Conservation (phyloP, 2,113 vertebrate genomes). For the Eira barbara region DNA sequence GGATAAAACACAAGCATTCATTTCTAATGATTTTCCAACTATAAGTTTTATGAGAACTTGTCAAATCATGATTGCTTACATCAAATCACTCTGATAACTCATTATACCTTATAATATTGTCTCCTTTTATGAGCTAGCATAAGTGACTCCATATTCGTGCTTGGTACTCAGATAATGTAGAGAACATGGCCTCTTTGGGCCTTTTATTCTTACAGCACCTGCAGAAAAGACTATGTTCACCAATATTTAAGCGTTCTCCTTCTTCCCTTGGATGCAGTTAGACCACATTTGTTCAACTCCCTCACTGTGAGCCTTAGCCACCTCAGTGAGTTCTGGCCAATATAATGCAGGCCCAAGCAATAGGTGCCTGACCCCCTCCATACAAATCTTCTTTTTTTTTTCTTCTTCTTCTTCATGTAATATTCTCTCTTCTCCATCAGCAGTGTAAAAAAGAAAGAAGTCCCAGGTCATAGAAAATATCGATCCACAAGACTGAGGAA, state of each 20-base stretch:
- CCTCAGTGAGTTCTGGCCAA: background rate
- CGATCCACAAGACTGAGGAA: background rate
- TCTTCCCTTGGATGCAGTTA: background rate
- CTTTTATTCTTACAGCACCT: background rate
- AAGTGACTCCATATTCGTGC: background rate
- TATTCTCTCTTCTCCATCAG: background rate
- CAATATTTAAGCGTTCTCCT: background rate
- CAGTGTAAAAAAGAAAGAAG: background rate
- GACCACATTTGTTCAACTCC: background rate
- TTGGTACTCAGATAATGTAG: background rate
- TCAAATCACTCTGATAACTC: background rate
- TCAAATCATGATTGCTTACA: background rate
- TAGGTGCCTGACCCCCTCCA: background rate
- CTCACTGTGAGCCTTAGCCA: background rate
- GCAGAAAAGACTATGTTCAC: too few relatives aligned
- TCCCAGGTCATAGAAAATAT: background rate
- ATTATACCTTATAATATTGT: background rate
- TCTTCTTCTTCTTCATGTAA: background rate
- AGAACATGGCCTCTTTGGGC: background rate
- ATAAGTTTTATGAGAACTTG: background rate
- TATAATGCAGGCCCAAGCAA: too few relatives aligned
- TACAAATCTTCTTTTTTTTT: background rate
- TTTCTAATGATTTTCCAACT: background rate
- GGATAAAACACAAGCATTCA: background rate
- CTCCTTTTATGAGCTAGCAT: background rate